These are phyloP conservation scores for Phaonia tiefii DNA, from an alignment of 2,888 invertebrate species.

Conservation along the genomic window DNA sequence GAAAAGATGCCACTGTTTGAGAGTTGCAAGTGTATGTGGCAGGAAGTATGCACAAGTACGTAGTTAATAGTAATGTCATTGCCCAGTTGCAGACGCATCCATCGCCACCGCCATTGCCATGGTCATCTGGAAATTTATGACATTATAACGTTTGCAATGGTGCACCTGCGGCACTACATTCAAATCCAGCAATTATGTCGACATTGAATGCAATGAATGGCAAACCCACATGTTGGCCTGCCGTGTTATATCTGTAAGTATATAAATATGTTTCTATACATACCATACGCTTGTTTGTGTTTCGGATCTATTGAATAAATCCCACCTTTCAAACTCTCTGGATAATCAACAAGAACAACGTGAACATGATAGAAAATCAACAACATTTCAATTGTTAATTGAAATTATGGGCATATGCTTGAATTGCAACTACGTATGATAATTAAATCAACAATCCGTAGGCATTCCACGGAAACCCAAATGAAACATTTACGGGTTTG, in stretches of 20 bases:
- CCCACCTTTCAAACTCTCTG: background rate
- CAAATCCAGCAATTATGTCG: slow-evolving; percentile 25
- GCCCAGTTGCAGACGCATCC: slow-evolving; percentile 25
- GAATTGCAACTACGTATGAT: slow-evolving; percentile 4
- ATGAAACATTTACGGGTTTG: background rate
- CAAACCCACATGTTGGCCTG: background rate
- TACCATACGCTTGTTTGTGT: slow-evolving; percentile 1
- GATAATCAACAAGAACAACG: slow-evolving; percentile 39
- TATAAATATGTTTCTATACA: too few relatives aligned
- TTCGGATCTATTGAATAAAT: slow-evolving; percentile 14
- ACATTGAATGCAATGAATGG: slow-evolving; percentile 5
- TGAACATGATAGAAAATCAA: slow-evolving; percentile 20
- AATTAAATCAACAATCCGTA: slow-evolving; percentile 42
- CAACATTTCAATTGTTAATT: slow-evolving; percentile 20
- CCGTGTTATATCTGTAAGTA: too few relatives aligned
- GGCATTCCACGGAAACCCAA: background rate
- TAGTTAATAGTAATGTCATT: slow-evolving; percentile 25
- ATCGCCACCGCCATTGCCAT: slow-evolving; percentile 46
- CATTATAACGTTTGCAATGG: slow-evolving; percentile 49
- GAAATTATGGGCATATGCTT: background rate
- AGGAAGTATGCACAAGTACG: slow-evolving; percentile 35
- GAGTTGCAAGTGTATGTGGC: slow-evolving; percentile 19
- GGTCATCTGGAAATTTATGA: slow-evolving; percentile 62
- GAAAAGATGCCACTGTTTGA: slow-evolving; percentile 21
- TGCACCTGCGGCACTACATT: slow-evolving; percentile 66